Base-by-base conservation (phyloP, 1,140 invertebrate genomes). In the Sarcophaga peregrina region DNA sequence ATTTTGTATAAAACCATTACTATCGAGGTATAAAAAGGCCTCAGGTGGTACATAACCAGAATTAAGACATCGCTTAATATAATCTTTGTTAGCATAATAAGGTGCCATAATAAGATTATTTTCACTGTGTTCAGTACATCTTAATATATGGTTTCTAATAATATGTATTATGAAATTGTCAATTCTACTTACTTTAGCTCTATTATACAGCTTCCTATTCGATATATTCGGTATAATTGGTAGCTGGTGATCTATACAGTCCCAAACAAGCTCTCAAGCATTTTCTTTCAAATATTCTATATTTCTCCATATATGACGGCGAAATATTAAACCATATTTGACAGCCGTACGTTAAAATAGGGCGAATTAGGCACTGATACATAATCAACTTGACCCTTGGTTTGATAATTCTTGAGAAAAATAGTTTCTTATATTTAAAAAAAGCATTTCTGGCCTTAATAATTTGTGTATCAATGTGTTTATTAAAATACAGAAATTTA, bases 1-100 rank as follows among this genome's bases (percentile, higher is more conserved):
- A 13, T 81, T 81, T 81, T 81, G 52, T 37, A 81, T 81, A 81
- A 81, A 62, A 37, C 80, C 80, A 17, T 81, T 81, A 37, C 50
- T 81, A 81, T 81, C n/a, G n/a, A n/a, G n/a, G n/a, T n/a, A 81
- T 48, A 81, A 17, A 58, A 81, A 81, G 20, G 80, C 17, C 50
- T 81, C 54, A 9, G 80, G 80, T 81, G 80, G 80, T 81, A 58
- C 20, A 81, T 52, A 81, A 15, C 50, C 80, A 25, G n/a, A 62
- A 17, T 72, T 7, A 20, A 72, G 20, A 72, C n/a, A 17, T 17
- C 20, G n/a, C 20, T 72, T 20, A 20, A n/a, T n/a, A n/a, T n/a
- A n/a, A n/a, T n/a, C n/a, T n/a, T n/a, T n/a, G n/a, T n/a, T n/a
- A n/a, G n/a, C n/a, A n/a, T n/a, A n/a, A n/a, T n/a, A n/a, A n/a